Conservation (phyloP, 2,797 vertebrate species). For the Champsocephalus gunnari region DNA sequence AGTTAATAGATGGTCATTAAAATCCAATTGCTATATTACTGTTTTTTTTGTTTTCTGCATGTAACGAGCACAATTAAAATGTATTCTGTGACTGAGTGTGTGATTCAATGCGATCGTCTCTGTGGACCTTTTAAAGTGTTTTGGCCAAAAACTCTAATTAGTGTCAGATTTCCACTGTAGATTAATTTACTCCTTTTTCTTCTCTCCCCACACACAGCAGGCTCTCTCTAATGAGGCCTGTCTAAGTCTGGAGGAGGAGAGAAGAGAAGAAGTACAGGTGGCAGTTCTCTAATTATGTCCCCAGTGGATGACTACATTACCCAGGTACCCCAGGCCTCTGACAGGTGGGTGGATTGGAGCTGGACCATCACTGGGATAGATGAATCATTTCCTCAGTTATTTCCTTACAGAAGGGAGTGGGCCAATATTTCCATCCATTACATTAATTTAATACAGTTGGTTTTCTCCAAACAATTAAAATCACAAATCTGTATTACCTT, state of each 20-base stretch:
- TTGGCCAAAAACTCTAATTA: slow-evolving; percentile 80
- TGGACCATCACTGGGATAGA: slow-evolving; percentile 56
- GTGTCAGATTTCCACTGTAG: slow-evolving; percentile 77
- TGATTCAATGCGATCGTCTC: slow-evolving; percentile 62
- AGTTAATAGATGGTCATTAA: slow-evolving; percentile 73
- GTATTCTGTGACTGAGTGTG: slow-evolving; percentile 37
- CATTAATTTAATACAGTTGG: background rate
- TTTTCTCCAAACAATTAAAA: slow-evolving; percentile 10
- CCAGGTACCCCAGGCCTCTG: slow-evolving; percentile 73
- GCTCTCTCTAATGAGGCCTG: slow-evolving; percentile 73
- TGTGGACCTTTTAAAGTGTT: slow-evolving; percentile 58
- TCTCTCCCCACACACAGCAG: no score
- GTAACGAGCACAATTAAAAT: slow-evolving; percentile 76
- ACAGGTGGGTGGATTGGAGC: slow-evolving; percentile 62
- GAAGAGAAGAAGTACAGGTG: slow-evolving; percentile 71
- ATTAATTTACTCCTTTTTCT: slow-evolving; percentile 67
- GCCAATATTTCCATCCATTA: slow-evolving; percentile 40
- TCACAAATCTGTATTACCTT: background rate
- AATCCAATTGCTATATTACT: slow-evolving; percentile 67
- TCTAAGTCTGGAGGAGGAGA: slow-evolving; percentile 60
- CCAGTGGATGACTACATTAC: slow-evolving; percentile 81
- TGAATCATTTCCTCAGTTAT: slow-evolving; percentile 53
- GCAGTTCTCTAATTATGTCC: slow-evolving; percentile 81
- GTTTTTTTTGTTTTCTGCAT: slow-evolving; percentile 68
- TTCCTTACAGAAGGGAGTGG: slow-evolving; percentile 38